Percentiles rank a stretch among this genome's conserved stretches.
phyloP scores from a whole-genome alignment of 2,888 invertebrate species.

The Actias luna region DNA sequence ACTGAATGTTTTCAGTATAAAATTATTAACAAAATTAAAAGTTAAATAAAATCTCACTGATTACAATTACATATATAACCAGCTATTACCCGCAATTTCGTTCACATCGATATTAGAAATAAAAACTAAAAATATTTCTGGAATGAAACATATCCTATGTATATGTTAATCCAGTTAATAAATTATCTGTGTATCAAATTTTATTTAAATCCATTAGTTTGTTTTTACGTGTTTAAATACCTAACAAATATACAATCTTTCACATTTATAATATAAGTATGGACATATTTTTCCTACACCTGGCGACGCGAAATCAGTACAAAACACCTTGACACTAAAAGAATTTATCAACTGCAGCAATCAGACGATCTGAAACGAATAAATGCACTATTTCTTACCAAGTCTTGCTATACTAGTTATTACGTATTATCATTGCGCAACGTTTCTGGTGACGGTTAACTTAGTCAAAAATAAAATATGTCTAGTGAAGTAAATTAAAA shows the following conservation, averaged over 20 bases:
- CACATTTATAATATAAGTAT: too few relatives aligned
- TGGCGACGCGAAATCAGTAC: neutral
- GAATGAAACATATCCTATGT: too few relatives aligned
- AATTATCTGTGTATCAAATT: too few relatives aligned
- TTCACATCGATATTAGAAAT: too few relatives aligned
- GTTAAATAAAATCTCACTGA: neutral
- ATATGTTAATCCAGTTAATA: too few relatives aligned
- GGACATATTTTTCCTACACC: neutral
- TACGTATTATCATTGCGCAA: constrained; percentile 29
- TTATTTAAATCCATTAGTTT: too few relatives aligned
- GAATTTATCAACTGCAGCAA: neutral
- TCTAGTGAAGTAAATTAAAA: neutral
- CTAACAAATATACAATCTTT: too few relatives aligned
- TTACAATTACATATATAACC: neutral
- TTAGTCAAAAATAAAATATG: neutral
- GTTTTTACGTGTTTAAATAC: too few relatives aligned
- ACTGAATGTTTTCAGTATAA: constrained; percentile 13
- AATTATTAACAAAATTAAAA: constrained; percentile 7
- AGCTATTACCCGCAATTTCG: too few relatives aligned
- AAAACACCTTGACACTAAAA: constrained; percentile 1
- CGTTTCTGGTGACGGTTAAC: constrained; percentile 16
- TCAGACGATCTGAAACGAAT: neutral
- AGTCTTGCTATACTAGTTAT: constrained; percentile 32
- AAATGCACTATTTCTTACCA: neutral
- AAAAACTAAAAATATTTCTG: too few relatives aligned